Evolutionary conservation across 2,888 invertebrate genomes (phyloP), one percentile per base, ranked within the genome.

Genomic region (Quadroppia sp.): DNA sequence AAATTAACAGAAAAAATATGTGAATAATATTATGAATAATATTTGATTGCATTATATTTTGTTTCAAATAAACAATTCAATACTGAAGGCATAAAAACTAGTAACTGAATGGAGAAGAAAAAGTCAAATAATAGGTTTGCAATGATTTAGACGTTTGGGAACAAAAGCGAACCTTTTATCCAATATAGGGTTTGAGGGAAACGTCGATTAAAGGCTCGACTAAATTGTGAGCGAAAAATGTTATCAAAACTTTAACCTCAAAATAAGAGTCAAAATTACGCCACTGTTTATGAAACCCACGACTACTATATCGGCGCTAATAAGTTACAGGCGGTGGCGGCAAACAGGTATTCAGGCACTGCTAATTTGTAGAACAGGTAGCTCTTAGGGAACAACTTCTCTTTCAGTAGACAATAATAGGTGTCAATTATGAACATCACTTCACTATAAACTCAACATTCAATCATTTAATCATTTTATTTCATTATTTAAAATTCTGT

Each of bases 241-340:
- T 67, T 23, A 67, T 67, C 30, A 67, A 67, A 36, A 45, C 20
- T 67, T 45, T 53, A 53, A 53, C 53, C 53, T 53, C 53, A 53
- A 53, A 53, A 23, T 48, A 20, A 2, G 25, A 53, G 53, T 25
- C 23, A 53, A 53, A 23, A 23, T 45, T 32, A 67, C 25, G 32
- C 40, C 25, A 40, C 40, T 42, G 25, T n/a, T n/a, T n/a, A n/a
- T n/a, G n/a, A n/a, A 36, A 67, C 15, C n/a, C n/a, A 15, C 3
- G 32, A n/a, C 32, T 40, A 64, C 32, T 40, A 23, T 20, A 23
- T 64, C 13, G 32, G 6, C 9, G 45, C 20, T 32, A 28, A n/a
- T 28, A 59, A n/a, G n/a, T 23, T 59, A 59, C n/a, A n/a, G n/a
- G n/a, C n/a, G n/a, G n/a, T n/a, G 61, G 32, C 32, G 36, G 61